Base-by-base conservation (phyloP, 2,797 vertebrate species). In the Cuniculus paca region DNA sequence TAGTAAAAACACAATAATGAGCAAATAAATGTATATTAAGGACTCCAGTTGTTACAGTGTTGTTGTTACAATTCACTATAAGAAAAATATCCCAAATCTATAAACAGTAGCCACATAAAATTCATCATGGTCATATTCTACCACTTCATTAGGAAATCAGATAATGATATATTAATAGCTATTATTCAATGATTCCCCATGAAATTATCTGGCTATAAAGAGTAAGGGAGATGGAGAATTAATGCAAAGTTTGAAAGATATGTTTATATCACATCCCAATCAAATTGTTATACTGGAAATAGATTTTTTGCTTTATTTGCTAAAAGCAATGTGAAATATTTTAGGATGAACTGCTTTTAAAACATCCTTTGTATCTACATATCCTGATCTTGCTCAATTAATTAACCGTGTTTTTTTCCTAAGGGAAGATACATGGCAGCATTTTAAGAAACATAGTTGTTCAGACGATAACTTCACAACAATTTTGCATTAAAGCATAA, bases 61-160 rank as follows among this genome's bases (percentile, higher is more conserved):
- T 6, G n/a, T 74, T 34, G 31, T 88, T 74, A 78, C 16, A 20
- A 90, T 58, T 91, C 22, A 31, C 39, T 83, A 52, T 9, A 74
- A 36, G 6, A 91, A 87, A 54, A 24, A 1, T 16, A 61, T 31
- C 20, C 36, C 68, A 94, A 74, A 63, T 45, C 26, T 70, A 75
- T 86, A 48, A 89, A 81, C 80, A 84, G 48, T 42, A 93, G 60
- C 28, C 39, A 79, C 19, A 74, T 63, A 85, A 96, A 92, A 88
- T 78, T 88, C 48, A 75, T 48, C 13, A 88, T 54, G 11, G 39
- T 88, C 39, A 36, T 70, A 48, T 78, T 83, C 26, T 16, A 31
- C 24, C 45, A 70, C 36, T 65, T 90, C 24, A 56, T 14, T 89
- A 24, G 48, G 36, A 97, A 91, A 92, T 61, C 52, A 93, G 60